Conservation (phyloP, 2,113 vertebrate genomes). For the Pachyramphus minor region DNA sequence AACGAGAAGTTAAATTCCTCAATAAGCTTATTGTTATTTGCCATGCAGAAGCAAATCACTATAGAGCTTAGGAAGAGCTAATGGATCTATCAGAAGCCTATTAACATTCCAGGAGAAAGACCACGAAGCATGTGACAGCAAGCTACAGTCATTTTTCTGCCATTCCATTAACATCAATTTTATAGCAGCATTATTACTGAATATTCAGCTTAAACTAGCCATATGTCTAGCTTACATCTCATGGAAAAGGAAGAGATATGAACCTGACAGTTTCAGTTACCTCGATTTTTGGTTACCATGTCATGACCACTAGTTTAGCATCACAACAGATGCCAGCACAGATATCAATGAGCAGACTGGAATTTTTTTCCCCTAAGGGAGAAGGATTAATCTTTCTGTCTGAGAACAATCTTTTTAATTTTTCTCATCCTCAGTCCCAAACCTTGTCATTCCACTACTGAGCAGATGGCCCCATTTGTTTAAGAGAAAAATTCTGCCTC, state of each 20-base stretch:
- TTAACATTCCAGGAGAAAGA: not conserved
- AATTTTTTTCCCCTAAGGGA: not conserved
- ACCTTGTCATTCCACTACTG: not conserved
- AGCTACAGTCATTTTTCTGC: not conserved
- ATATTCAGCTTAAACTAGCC: not conserved
- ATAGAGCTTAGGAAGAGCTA: not conserved
- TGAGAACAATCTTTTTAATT: not conserved
- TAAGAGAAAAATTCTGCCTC: not conserved
- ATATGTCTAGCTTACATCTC: not conserved
- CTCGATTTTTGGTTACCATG: not conserved
- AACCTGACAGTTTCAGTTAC: not conserved
- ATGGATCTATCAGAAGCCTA: not conserved
- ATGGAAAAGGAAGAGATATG: not conserved
- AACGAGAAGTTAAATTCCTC: conserved; percentile 21
- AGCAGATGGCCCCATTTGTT: not conserved
- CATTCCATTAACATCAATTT: not conserved
- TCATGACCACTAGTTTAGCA: not conserved
- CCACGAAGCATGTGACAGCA: not conserved
- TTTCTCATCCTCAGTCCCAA: not conserved
- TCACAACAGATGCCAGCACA: not conserved
- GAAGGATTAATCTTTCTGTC: not conserved
- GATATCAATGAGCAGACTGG: not conserved
- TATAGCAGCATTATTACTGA: not conserved
- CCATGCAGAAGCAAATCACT: not conserved
- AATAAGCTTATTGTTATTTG: not conserved